Base-by-base conservation (phyloP, 2,888 invertebrate species). In the Drosophila eohydei region DNA sequence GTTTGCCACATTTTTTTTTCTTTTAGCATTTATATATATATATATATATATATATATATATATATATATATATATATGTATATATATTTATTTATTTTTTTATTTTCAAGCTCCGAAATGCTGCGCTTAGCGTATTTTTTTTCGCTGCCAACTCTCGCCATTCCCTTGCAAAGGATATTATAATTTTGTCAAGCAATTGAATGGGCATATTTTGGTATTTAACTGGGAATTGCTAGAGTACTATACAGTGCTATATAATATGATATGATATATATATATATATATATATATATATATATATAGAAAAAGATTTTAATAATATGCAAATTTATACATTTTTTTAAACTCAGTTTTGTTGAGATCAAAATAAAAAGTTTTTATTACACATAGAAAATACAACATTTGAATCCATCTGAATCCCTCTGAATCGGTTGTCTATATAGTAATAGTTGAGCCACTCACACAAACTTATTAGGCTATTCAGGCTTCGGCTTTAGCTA, bases 91-190 rank as follows among this genome's bases (percentile, higher is more conserved):
- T 48, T 26, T 44, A 44, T 36, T 59, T 50, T 57, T 57, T 57
- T 52, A n/a, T 36, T 52, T 30, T 41, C 40, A 38, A 54, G 64
- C 61, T 44, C 61, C 61, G 44, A 71, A 72, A 61, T 61, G 71
- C 64, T 55, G 48, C 54, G 63, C 46, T 62, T 55, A 62, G 69
- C 62, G 46, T 12, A 69, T 63, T 69, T 71, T 63, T 69, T 44
- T 4, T 12, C 38, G 26, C 34, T 26, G 12, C 16, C 12, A 38
- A 21, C 54, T 28, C 26, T 14, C 2, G 26, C 48, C 4, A 61
- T 74, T 48, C 67, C 9, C 71, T 75, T 11, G 7, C 59, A 2
- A 3, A 48, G 43, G 38, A 38, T 43, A 32, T 30, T 34, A 9
- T n/a, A 4, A 41, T 41, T 41, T 46, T 44, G 5, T 4, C 8